These are phyloP conservation scores for Drosophila kohkoa DNA, from an alignment of 1,140 invertebrate species.

Conservation along the genomic window DNA sequence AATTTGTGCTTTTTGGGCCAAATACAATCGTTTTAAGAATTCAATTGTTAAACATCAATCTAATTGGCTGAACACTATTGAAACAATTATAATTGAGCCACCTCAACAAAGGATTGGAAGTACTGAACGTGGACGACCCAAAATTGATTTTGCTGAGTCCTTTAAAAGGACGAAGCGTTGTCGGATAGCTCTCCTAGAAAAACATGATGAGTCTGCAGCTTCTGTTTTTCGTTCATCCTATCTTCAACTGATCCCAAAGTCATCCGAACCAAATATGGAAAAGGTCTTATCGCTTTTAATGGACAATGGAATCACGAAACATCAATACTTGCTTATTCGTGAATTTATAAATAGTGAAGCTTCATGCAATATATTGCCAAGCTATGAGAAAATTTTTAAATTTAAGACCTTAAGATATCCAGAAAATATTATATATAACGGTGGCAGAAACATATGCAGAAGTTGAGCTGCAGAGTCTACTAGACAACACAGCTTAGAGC, in stretches of 20 bases:
- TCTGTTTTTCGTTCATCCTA: conserved; percentile 23
- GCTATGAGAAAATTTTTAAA: conserved; percentile 35
- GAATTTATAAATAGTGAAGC: conserved; percentile 19
- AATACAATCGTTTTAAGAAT: conserved; percentile 15
- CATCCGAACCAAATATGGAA: conserved; percentile 23
- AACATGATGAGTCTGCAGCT: conserved; percentile 18
- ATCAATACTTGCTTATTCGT: background rate
- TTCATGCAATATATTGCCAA: conserved; percentile 31
- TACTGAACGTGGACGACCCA: background rate
- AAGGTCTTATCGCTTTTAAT: conserved; percentile 21
- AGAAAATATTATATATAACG: conserved; percentile 10
- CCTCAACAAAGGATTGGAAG: background rate
- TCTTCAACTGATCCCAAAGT: conserved; percentile 15
- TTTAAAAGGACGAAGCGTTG: conserved; percentile 24
- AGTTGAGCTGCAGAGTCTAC: conserved; percentile 25
- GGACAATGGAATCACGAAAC: conserved; percentile 10
- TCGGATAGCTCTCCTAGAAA: conserved; percentile 19
- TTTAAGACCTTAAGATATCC: conserved; percentile 31
- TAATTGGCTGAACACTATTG: conserved; percentile 6
- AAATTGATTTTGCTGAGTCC: background rate
- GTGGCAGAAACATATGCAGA: conserved; percentile 29
- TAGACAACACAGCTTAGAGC: conserved; percentile 35
- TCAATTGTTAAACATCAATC: conserved; percentile 14
- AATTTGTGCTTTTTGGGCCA: conserved; percentile 26
- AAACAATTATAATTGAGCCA: background rate